Base-by-base conservation (phyloP, 2,888 invertebrate genomes). In the Cylindroiulus punctatus region DNA sequence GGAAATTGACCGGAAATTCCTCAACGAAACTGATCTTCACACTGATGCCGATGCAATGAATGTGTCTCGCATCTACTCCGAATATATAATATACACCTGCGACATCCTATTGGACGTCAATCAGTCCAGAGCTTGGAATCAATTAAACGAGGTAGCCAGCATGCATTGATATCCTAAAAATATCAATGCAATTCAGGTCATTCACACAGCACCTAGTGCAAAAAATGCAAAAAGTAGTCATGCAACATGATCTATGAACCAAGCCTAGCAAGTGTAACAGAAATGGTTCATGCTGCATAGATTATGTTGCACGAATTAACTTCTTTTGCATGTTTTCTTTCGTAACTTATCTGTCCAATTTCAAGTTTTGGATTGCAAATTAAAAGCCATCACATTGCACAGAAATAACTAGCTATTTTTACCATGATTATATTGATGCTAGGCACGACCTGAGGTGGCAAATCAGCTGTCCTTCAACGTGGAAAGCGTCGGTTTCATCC, bases 91-190 rank as follows among this genome's bases (percentile, higher is more conserved):
- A 19, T 47, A 19, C 30, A 84, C 84, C 8, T 47, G 52, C 47
- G 52, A 52, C 26, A n/a, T 44, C 26, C 30, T 84, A 8, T 30
- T 84, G 84, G 26, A 84, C 14, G 1, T 22, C 10, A 47, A 40
- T 22, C 84, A 84, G 47, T 32, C 32, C 0, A 7, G 26, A 8
- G 52, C 84, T 12, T 84, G 84, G 84, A 19, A 84, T 22, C 42
- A 52, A 26, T 44, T 84, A 83, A 83, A 83, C 10, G 52, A 52
- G 84, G 84, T 84, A 84, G n/a, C 14, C 52, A n/a, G n/a, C n/a
- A n/a, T n/a, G n/a, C n/a, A n/a, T n/a, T n/a, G n/a, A n/a, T n/a
- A n/a, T n/a, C n/a, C n/a, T n/a, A n/a, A n/a, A n/a, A n/a, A n/a
- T n/a, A n/a, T n/a, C n/a, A n/a, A n/a, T n/a, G n/a, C n/a, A n/a